Evolutionary conservation across 2,113 vertebrate genomes (phyloP).

Genomic region (Pogonocichla stellata): DNA sequence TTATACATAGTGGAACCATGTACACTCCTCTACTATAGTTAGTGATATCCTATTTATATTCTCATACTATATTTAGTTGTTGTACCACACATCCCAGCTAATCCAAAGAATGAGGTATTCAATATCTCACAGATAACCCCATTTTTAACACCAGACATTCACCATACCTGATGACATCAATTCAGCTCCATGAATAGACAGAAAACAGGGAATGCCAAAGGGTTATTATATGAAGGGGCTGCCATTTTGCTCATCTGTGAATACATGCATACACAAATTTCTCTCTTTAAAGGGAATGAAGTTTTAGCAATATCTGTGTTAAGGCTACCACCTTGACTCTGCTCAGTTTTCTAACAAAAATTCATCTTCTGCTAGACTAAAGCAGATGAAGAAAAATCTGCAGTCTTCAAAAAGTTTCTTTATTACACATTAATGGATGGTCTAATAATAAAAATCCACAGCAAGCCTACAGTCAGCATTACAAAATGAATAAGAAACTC

Average conservation of each 20-base stretch:
- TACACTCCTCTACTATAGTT: fast-evolving
- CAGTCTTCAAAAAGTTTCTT: slow-evolving; percentile 57
- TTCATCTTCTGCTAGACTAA: neutral
- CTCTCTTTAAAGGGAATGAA: neutral
- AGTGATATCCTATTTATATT: neutral
- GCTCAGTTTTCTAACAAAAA: neutral
- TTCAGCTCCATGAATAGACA: neutral
- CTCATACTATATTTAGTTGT: neutral
- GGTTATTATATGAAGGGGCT: neutral
- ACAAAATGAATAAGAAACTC: slow-evolving; percentile 64
- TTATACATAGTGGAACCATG: neutral
- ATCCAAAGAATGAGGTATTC: neutral
- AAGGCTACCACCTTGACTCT: neutral
- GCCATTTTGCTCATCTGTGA: neutral
- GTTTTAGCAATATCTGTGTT: neutral
- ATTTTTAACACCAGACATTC: neutral
- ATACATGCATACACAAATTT: neutral
- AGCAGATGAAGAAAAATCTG: neutral
- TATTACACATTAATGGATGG: slow-evolving; percentile 53
- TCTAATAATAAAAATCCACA: slow-evolving; percentile 60
- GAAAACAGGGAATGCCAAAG: neutral
- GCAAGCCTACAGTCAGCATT: slow-evolving; percentile 12
- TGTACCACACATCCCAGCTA: neutral
- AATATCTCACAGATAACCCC: neutral
- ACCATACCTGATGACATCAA: neutral